Evolutionary conservation across 2,113 vertebrate species (phyloP).

Genomic region (Bombycilla garrulus): DNA sequence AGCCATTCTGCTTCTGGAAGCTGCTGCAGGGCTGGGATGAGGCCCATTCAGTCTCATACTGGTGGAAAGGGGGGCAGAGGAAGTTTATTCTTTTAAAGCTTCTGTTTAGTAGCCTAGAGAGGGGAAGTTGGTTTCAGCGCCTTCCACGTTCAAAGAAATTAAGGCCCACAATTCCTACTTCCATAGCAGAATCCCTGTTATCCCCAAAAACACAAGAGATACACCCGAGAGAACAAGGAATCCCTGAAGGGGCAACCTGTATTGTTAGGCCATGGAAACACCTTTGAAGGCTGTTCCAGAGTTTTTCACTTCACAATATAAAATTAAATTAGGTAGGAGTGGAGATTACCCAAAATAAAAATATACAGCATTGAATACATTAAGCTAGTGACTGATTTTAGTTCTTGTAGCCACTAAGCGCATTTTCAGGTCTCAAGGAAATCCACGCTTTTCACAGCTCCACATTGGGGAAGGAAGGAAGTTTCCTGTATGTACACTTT

Average conservation of each 20-base stretch:
- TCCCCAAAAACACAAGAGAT: fast-evolving
- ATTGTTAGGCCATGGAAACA: not conserved
- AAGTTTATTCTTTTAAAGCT: not conserved
- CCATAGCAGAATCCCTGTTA: not conserved
- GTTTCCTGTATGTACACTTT: not conserved
- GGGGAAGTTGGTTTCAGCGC: not conserved
- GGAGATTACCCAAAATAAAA: not conserved
- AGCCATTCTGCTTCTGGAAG: not conserved
- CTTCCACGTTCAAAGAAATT: not conserved
- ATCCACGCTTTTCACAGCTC: not conserved
- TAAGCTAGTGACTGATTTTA: not conserved
- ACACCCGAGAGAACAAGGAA: not conserved
- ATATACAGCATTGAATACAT: not conserved
- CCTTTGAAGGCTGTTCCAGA: not conserved
- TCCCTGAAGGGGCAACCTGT: not conserved
- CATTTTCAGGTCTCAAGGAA: not conserved
- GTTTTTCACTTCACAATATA: not conserved
- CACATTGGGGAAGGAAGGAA: not conserved
- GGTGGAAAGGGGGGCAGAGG: fast-evolving
- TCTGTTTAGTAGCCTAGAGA: not conserved
- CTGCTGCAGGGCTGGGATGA: not conserved
- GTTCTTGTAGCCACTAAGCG: not conserved
- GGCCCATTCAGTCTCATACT: not conserved
- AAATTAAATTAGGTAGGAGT: not conserved
- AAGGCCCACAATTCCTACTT: not conserved